Percentiles rank a stretch among this genome's conserved stretches.
Conservation (phyloP, 2,888 invertebrate species). For the Cataglyphis rosenhaueri region DNA sequence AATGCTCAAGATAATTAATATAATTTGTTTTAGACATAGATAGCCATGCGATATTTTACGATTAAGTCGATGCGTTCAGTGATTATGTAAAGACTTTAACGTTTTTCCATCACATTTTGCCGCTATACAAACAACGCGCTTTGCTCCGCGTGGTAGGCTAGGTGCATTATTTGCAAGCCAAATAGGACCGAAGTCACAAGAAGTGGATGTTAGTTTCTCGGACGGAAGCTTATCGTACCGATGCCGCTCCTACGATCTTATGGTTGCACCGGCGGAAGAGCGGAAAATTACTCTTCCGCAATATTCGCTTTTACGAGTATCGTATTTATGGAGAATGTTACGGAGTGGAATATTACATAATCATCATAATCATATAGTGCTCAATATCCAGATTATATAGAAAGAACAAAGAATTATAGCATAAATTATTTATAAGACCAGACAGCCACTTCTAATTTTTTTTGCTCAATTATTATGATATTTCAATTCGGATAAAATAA, state of each 20-base stretch:
- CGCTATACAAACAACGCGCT: conserved; percentile 46
- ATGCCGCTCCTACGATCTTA: conserved; percentile 8
- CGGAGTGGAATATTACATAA: conserved; percentile 20
- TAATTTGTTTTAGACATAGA: not conserved
- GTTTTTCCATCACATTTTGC: conserved; percentile 11
- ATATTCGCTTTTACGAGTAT: conserved; percentile 28
- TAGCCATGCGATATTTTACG: not conserved
- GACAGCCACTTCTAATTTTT: not conserved
- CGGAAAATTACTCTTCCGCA: conserved; percentile 46
- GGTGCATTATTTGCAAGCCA: conserved; percentile 69
- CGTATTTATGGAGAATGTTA: conserved; percentile 12
- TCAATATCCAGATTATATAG: not conserved
- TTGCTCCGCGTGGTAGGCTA: conserved; percentile 15
- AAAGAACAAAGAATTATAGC: not conserved
- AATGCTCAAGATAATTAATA: not conserved
- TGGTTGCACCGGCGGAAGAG: conserved; percentile 22
- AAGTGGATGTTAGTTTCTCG: conserved; percentile 62
- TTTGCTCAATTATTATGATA: not conserved
- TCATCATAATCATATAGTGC: conserved; percentile 13
- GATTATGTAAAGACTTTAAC: conserved; percentile 34
- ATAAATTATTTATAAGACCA: not conserved
- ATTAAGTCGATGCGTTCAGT: conserved; percentile 14
- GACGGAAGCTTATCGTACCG: conserved; percentile 58
- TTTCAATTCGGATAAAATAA: not conserved
- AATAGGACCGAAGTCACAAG: conserved; percentile 73